phyloP scores from a whole-genome alignment of 2,113 vertebrate species.

The Rhinogobius similis region DNA sequence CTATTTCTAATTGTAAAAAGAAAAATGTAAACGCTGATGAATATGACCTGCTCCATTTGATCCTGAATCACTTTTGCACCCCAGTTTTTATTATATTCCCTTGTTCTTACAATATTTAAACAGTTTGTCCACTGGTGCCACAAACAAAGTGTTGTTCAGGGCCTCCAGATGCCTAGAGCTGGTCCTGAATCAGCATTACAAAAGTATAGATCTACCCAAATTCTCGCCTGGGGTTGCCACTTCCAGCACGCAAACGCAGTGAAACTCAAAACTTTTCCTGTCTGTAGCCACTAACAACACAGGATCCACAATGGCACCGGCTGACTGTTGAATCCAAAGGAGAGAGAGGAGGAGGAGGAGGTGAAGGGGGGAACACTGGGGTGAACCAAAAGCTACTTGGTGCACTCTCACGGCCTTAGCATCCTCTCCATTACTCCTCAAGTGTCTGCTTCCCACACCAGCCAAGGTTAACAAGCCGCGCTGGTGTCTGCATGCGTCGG shows the following conservation, averaged over 20 bases:
- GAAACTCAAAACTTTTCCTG: slow-evolving; percentile 61
- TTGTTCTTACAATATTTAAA: too few relatives aligned
- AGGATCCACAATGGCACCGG: slow-evolving; percentile 5
- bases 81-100: too few relatives aligned
- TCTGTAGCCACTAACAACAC: slow-evolving; percentile 22
- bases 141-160: too few relatives aligned
- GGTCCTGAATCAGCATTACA: slow-evolving; percentile 58
- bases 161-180: too few relatives aligned
- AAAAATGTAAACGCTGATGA: too few relatives aligned
- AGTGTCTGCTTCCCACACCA: slow-evolving; percentile 73
- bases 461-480: slow-evolving; percentile 78
- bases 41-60: too few relatives aligned
- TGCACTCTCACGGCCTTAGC: slow-evolving; percentile 27
- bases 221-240: slow-evolving; percentile 25
- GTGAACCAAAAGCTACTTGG: slow-evolving; percentile 10
- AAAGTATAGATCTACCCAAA: slow-evolving; percentile 38
- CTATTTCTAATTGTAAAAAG: too few relatives aligned
- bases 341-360: background rate
- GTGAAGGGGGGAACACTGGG: background rate
- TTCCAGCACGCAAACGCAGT: slow-evolving; percentile 27
- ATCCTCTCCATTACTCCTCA: slow-evolving; percentile 57
- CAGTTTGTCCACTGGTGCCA: too few relatives aligned
- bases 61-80: too few relatives aligned
- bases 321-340: slow-evolving; percentile 7
- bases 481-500: slow-evolving; percentile 66